Conservation (phyloP, 2,888 invertebrate species). For the Oxycera nigricornis region DNA sequence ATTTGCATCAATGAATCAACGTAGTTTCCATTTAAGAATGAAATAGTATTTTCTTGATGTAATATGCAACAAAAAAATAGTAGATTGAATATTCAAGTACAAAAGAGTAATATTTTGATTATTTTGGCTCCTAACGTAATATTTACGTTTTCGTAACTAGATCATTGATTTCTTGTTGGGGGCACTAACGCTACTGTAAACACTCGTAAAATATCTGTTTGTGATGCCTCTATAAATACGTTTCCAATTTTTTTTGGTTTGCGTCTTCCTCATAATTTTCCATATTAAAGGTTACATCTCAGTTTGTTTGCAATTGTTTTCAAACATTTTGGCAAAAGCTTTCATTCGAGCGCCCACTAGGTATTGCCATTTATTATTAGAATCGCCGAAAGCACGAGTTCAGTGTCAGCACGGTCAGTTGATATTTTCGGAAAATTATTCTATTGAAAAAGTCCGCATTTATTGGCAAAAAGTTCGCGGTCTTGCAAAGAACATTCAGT, state of each 20-base stretch:
- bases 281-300: conserved; percentile 10
- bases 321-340: conserved; percentile 26
- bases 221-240: conserved; percentile 7
- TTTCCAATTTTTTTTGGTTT: background rate
- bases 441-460: conserved; percentile 13
- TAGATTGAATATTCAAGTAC: too few relatives aligned
- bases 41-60: too few relatives aligned
- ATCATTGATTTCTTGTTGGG: background rate
- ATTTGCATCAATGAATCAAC: too few relatives aligned
- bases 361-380: conserved; percentile 24
- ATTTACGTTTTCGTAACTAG: background rate
- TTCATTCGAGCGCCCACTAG: conserved; percentile 10
- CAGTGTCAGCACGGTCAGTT: conserved; percentile 29
- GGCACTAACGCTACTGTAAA: background rate
- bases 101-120: background rate
- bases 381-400: conserved; percentile 18
- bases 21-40: too few relatives aligned
- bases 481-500: background rate
- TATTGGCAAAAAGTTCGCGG: conserved; percentile 35
- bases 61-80: too few relatives aligned
- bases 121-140: too few relatives aligned
- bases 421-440: conserved; percentile 36
- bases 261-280: background rate
- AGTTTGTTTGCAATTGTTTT: background rate
- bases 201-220: background rate